phyloP scores from a whole-genome alignment of 2,113 vertebrate species.

The Litocranius walleri region DNA sequence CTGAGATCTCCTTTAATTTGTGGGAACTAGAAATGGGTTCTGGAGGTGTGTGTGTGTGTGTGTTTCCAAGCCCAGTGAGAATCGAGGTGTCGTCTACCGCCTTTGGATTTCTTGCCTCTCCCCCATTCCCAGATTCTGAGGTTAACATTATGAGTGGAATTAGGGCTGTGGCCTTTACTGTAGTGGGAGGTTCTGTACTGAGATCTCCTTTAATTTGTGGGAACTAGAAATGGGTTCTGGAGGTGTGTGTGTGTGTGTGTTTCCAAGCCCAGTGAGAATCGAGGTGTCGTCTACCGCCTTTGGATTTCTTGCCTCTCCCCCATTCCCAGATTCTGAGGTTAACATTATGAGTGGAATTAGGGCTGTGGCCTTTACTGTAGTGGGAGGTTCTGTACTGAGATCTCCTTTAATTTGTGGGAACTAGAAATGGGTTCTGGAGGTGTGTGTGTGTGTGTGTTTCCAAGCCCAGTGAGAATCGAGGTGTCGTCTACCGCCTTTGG shows the following conservation, averaged over 20 bases:
- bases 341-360: accelerated
- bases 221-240: background rate
- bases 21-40: background rate
- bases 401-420: background rate
- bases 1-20: background rate
- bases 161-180: background rate
- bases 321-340: background rate
- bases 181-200: background rate
- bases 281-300: background rate
- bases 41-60: background rate
- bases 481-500: no score
- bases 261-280: no score
- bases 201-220: background rate
- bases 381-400: background rate
- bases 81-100: accelerated
- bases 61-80: background rate
- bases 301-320: background rate
- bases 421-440: background rate
- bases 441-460: background rate
- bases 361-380: background rate
- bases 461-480: background rate
- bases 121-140: background rate
- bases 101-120: background rate
- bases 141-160: accelerated
- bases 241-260: background rate